Percentiles rank a stretch among this genome's conserved stretches.
Conservation (phyloP, 2,888 invertebrate genomes). For the Dynastes tityus region DNA sequence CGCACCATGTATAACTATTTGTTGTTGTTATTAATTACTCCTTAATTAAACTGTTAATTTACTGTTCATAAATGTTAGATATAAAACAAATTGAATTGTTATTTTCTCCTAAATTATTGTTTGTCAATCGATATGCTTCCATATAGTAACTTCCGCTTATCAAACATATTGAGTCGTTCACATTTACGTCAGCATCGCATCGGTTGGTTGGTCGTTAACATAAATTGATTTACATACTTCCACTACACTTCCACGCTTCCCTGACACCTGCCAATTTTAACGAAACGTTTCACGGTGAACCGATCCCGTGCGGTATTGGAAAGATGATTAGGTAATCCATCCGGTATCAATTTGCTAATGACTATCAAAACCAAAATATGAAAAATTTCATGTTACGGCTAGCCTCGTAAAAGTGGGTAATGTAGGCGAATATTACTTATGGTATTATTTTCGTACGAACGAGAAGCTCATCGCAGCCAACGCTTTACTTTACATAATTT, state of each 20-base stretch:
- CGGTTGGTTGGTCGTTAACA: conserved; percentile 7
- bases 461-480: not conserved
- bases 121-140: not conserved
- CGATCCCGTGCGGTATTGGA: conserved; percentile 2
- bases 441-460: not conserved
- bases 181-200: conserved; percentile 12
- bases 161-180: conserved; percentile 18
- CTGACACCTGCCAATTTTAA: conserved; percentile 34
- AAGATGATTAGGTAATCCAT: conserved; percentile 24
- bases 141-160: conserved; percentile 10
- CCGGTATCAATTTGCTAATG: conserved; percentile 28
- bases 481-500: conserved; percentile 26
- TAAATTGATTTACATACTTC: conserved; percentile 35
- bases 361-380: conserved; percentile 14
- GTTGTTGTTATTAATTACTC: too few relatives aligned
- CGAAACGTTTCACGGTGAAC: not conserved
- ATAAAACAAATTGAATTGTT: too few relatives aligned
- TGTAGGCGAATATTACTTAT: too few relatives aligned
- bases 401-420: too few relatives aligned
- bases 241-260: conserved; percentile 7
- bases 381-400: not conserved
- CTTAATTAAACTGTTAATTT: too few relatives aligned
- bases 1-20: too few relatives aligned
- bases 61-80: too few relatives aligned
- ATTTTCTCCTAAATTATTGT: too few relatives aligned